Evolutionary conservation across 2,797 vertebrate genomes (phyloP), one percentile per base, ranked within the genome.

Genomic region (Hemibagrus guttatus): DNA sequence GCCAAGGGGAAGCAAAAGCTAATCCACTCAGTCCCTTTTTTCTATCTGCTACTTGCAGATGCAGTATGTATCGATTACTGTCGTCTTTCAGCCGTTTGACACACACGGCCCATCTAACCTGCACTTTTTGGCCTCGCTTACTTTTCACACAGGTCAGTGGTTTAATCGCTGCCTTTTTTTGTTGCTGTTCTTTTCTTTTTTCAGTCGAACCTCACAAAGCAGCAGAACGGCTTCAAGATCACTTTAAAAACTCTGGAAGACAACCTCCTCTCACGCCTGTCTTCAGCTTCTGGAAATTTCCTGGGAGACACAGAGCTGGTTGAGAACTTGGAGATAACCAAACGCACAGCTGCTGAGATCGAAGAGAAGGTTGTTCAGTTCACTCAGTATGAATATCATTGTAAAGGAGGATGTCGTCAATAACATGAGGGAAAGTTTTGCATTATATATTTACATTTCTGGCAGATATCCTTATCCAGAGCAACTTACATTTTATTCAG

Each of bases 211-310:
- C 96, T 99, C 92, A 99, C 98, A 0, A 99, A 96, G 91, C 95
- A 99, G 87, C 98, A 99, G 91, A 99, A 99, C 0, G 96, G 95
- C 23, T 99, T 99, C 93, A 99, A 99, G 95, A 99, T 99, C 94
- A 98, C 97, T 5, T 94, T 99, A 93, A 99, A 98, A 94, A 97
- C 93, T 0, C 87, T 99, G 89, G 98, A 99, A 93, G 98, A 99
- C 93, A 95, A 96, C 85, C 93, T 99, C 88, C 96, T 99, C 0
- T 99, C 97, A 61, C 94, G 95, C 31, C 92, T 99, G 74, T 99
- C 98, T 12, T 96, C 97, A 0, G 98, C 98, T 58, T 98, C 98
- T 0, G 97, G 97, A 81, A 95, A 98, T 93, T 99, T 99, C 94
- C 95, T 99, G 72, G 97, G 94, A 26, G 98, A 99, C 93, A 97